Conservation (phyloP, 1,140 invertebrate genomes). For the Diuraphis noxia region DNA sequence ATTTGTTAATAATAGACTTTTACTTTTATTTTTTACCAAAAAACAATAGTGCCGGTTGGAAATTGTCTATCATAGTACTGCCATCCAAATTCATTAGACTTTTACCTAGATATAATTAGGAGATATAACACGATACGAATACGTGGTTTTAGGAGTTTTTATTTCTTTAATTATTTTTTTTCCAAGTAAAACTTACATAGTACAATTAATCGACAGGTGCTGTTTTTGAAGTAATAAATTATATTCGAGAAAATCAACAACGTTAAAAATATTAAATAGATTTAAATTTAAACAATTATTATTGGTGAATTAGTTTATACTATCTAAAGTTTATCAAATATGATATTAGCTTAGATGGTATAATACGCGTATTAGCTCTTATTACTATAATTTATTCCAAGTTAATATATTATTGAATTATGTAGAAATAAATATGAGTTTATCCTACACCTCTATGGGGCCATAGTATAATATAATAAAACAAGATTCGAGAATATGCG, state of each 20-base stretch:
- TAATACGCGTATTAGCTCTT: neutral
- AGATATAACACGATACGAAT: neutral
- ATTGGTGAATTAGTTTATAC: neutral
- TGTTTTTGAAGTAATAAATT: neutral
- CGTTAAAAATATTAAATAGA: neutral
- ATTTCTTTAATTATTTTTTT: neutral
- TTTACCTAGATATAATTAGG: neutral
- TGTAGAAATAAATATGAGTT: neutral
- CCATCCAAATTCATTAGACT: too few relatives aligned
- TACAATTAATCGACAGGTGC: neutral
- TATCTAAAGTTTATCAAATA: neutral
- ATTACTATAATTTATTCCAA: neutral
- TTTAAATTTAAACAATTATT: neutral
- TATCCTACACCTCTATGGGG: neutral
- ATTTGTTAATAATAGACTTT: neutral
- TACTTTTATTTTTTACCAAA: too few relatives aligned
- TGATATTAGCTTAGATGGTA: neutral
- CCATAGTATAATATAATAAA: neutral
- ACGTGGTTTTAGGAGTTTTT: neutral
- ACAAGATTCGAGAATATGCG: neutral
- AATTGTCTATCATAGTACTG: too few relatives aligned
- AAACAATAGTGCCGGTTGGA: too few relatives aligned
- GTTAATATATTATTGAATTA: neutral
- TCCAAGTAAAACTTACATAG: neutral
- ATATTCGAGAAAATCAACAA: neutral